Conservation (phyloP, 2,888 invertebrate species). For the Ptychoptera albimana region DNA sequence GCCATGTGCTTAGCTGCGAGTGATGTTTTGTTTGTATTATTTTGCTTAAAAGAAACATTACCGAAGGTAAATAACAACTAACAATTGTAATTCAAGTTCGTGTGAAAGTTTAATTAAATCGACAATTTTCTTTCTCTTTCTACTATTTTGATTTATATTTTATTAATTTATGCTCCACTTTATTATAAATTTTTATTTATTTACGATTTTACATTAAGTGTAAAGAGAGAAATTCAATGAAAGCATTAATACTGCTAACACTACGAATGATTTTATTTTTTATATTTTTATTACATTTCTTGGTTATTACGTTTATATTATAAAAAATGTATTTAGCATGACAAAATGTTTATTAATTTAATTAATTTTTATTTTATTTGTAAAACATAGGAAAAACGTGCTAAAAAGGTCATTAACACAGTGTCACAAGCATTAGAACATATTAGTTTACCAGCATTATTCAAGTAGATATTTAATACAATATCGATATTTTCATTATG, state of each 20-base stretch:
- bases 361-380: no score
- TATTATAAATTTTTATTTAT: no score
- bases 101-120: slow-evolving; percentile 6
- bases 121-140: slow-evolving; percentile 3
- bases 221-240: no score
- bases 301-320: no score
- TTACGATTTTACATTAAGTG: no score
- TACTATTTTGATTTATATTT: slow-evolving; percentile 9
- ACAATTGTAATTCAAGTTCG: slow-evolving; percentile 10
- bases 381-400: slow-evolving; percentile 43
- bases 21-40: slow-evolving; percentile 58
- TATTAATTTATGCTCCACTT: no score
- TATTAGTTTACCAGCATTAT: slow-evolving; percentile 44
- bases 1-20: slow-evolving; percentile 55
- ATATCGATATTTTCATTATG: slow-evolving; percentile 23
- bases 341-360: slow-evolving; percentile 15
- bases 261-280: no score
- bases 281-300: no score
- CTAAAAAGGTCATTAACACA: slow-evolving; percentile 47
- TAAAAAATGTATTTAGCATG: no score
- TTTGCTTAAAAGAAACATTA: slow-evolving; percentile 71
- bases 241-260: no score
- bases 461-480: slow-evolving; percentile 26
- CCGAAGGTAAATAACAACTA: slow-evolving; percentile 43
- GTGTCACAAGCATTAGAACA: slow-evolving; percentile 46